These are phyloP conservation scores for Andrena fulva DNA, from an alignment of 2,888 invertebrate genomes.

Conservation along the genomic window DNA sequence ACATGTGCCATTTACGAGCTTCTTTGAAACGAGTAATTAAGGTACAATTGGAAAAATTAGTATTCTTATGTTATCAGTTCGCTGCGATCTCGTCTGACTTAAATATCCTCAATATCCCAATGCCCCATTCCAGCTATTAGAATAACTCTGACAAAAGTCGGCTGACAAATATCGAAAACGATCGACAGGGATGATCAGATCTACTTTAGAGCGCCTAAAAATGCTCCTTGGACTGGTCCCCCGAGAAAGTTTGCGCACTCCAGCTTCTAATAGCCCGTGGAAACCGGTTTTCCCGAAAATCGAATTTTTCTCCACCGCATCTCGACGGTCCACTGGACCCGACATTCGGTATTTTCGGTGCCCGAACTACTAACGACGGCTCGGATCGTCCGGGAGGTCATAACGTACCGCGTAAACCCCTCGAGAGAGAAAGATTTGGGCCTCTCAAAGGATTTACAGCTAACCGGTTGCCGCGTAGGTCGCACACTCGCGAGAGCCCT, in stretches of 20 bases:
- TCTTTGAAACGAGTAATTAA: background rate
- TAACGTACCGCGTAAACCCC: conserved; percentile 30
- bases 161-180: background rate
- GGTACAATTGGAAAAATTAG: background rate
- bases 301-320: conserved; percentile 26
- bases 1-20: background rate
- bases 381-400: conserved; percentile 21
- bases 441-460: conserved; percentile 63
- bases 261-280: conserved; percentile 31
- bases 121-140: too few relatives aligned
- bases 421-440: conserved; percentile 56
- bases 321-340: background rate
- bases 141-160: background rate
- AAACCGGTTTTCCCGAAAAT: conserved; percentile 62
- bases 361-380: background rate
- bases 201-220: background rate
- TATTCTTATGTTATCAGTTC: too few relatives aligned
- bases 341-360: background rate
- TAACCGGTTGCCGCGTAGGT: conserved; percentile 63
- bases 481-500: conserved; percentile 51
- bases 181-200: background rate
- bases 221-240: background rate
- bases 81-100: background rate
- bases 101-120: too few relatives aligned
- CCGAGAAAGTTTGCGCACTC: conserved; percentile 38